Evolutionary conservation across 1,140 invertebrate species (phyloP).

Genomic region (Drosophila ironensis): DNA sequence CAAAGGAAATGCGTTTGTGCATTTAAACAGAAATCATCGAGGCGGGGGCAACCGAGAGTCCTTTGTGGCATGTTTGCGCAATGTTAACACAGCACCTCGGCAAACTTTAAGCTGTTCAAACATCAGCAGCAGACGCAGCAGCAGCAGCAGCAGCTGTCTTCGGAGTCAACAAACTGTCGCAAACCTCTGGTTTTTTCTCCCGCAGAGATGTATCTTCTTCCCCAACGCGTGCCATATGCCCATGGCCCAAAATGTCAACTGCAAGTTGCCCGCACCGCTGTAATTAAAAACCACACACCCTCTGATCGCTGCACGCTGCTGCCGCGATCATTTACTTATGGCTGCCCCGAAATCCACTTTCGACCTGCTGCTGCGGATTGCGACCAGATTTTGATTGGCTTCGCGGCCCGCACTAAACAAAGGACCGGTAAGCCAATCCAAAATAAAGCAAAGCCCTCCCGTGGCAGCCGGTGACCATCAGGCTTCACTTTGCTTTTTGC

Average conservation of each 20-base stretch:
- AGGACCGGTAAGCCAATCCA: constrained; percentile 17
- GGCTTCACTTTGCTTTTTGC: constrained; percentile 49
- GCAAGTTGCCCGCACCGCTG: constrained; percentile 29
- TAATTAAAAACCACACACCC: constrained; percentile 68
- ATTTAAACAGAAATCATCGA: constrained; percentile 19
- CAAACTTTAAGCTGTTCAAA: constrained; percentile 62
- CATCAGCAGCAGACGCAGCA: too few relatives aligned
- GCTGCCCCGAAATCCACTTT: constrained; percentile 41
- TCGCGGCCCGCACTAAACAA: constrained; percentile 40
- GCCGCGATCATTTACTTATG: constrained; percentile 69
- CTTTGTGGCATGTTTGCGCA: constrained; percentile 69
- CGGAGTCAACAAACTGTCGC: constrained; percentile 60
- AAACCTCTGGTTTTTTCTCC: neutral
- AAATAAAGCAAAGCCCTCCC: constrained; percentile 18
- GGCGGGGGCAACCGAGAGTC: constrained; percentile 10
- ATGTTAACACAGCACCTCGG: constrained; percentile 59
- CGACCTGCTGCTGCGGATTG: constrained; percentile 51
- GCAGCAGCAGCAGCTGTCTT: constrained; percentile 40
- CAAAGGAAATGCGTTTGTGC: constrained; percentile 29
- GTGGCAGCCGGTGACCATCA: constrained; percentile 57
- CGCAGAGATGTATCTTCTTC: neutral
- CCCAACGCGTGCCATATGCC: constrained; percentile 74
- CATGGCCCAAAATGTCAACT: constrained; percentile 30
- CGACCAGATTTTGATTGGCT: constrained; percentile 76
- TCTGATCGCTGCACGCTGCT: constrained; percentile 47